phyloP scores from a whole-genome alignment of 2,797 vertebrate species.

The Leuciscus waleckii region DNA sequence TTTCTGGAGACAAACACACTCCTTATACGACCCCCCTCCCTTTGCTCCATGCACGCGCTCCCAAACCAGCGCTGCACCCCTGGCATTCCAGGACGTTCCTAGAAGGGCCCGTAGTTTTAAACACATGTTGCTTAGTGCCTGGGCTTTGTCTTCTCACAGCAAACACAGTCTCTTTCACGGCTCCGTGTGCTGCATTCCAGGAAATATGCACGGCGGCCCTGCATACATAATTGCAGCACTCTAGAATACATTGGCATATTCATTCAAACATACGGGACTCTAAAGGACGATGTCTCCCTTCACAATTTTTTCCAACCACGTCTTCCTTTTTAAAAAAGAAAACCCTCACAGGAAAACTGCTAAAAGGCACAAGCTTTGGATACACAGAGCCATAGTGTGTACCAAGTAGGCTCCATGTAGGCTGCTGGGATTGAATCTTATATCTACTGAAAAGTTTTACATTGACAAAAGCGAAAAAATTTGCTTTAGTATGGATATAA shows the following conservation, averaged over 20 bases:
- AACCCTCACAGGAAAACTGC: slow-evolving; percentile 33
- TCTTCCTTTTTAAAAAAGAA: slow-evolving; percentile 36
- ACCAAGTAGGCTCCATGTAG: slow-evolving; percentile 14
- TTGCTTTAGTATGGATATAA: neutral
- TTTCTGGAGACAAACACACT: slow-evolving; percentile 41
- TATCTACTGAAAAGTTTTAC: slow-evolving; percentile 7
- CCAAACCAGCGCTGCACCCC: slow-evolving; percentile 17
- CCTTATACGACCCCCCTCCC: slow-evolving; percentile 28
- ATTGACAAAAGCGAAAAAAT: neutral
- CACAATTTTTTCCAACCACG: slow-evolving; percentile 32
- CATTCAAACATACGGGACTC: slow-evolving; percentile 36
- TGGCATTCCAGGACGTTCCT: slow-evolving; percentile 47
- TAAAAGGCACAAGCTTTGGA: neutral
- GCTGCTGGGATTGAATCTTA: slow-evolving; percentile 14
- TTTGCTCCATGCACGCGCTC: neutral
- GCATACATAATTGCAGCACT: slow-evolving; percentile 39
- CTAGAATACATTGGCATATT: slow-evolving; percentile 45
- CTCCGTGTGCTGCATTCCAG: slow-evolving; percentile 41
- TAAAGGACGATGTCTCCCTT: slow-evolving; percentile 37
- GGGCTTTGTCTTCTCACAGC: slow-evolving; percentile 46
- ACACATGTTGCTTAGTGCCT: slow-evolving; percentile 54
- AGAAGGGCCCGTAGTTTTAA: slow-evolving; percentile 37
- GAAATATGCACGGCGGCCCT: slow-evolving; percentile 39
- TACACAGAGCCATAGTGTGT: slow-evolving; percentile 23
- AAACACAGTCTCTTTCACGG: slow-evolving; percentile 52